Conservation (phyloP, 2,888 invertebrate species). For the Neocrepidodera transversa region DNA sequence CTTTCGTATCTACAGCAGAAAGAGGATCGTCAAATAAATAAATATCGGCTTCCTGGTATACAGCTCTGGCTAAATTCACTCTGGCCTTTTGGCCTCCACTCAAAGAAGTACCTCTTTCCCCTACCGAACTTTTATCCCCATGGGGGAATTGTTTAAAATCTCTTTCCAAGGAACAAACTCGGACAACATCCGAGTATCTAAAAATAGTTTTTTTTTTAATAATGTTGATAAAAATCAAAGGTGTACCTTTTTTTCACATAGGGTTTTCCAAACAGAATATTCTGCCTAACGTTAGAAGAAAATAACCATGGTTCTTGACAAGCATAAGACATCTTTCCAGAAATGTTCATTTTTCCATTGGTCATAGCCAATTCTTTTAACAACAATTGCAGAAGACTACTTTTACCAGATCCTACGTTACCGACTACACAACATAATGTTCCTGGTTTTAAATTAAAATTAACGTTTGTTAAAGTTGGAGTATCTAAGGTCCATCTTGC, state of each 20-base stretch:
- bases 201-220: neutral
- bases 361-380: slow-evolving; percentile 73
- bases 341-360: slow-evolving; percentile 67
- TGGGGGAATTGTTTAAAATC: slow-evolving; percentile 77
- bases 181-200: slow-evolving; percentile 60
- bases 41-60: slow-evolving; percentile 78
- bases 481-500: slow-evolving; percentile 52
- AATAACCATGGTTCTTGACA: slow-evolving; percentile 85
- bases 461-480: slow-evolving; percentile 60
- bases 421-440: slow-evolving; percentile 63
- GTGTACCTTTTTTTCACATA: slow-evolving; percentile 64
- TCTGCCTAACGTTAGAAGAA: slow-evolving; percentile 75
- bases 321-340: slow-evolving; percentile 73
- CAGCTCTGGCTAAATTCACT: slow-evolving; percentile 77
- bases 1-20: slow-evolving; percentile 80
- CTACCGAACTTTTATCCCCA: slow-evolving; percentile 78
- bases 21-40: slow-evolving; percentile 83
- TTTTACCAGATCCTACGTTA: slow-evolving; percentile 75
- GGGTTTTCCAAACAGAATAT: slow-evolving; percentile 79
- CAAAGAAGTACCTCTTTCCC: slow-evolving; percentile 78
- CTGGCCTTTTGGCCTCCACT: slow-evolving; percentile 86
- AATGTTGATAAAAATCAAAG: neutral
- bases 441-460: slow-evolving; percentile 62
- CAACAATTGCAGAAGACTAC: slow-evolving; percentile 73
- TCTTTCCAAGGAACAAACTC: slow-evolving; percentile 69